A percentile compares a stretch with the other conserved stretches of the same genome.
phyloP scores from a whole-genome alignment of 2,113 vertebrate genomes.

The Engraulis encrasicolus region DNA sequence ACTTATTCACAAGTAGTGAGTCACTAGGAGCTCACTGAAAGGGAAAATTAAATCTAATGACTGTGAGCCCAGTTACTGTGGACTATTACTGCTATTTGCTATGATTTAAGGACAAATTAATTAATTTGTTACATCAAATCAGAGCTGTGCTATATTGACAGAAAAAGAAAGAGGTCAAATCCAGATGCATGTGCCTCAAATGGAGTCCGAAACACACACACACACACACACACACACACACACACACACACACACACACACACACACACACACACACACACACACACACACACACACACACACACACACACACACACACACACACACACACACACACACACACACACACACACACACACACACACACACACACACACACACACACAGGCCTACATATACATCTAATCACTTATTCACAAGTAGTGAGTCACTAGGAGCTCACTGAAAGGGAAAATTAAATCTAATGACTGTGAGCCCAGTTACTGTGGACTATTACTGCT shows the following conservation, averaged over 20 bases:
- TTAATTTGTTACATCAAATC: not conserved
- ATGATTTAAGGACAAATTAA: not conserved
- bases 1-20: not conserved
- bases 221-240: too few relatives aligned
- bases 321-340: not conserved
- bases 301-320: not conserved
- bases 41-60: not conserved
- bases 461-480: not conserved
- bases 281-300: not conserved
- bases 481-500: not conserved
- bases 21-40: not conserved
- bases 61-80: not conserved
- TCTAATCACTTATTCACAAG: not conserved
- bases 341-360: constrained; percentile 5
- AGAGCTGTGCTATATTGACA: not conserved
- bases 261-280: too few relatives aligned
- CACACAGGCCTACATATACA: not conserved
- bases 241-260: too few relatives aligned
- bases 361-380: not conserved
- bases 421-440: not conserved
- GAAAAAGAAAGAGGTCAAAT: not conserved
- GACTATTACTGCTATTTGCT: not conserved
- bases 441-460: not conserved
- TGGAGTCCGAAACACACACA: not conserved
- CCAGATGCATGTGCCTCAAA: not conserved